These are phyloP conservation scores for Clostera curtula DNA, from an alignment of 2,888 invertebrate species.

Conservation along the genomic window DNA sequence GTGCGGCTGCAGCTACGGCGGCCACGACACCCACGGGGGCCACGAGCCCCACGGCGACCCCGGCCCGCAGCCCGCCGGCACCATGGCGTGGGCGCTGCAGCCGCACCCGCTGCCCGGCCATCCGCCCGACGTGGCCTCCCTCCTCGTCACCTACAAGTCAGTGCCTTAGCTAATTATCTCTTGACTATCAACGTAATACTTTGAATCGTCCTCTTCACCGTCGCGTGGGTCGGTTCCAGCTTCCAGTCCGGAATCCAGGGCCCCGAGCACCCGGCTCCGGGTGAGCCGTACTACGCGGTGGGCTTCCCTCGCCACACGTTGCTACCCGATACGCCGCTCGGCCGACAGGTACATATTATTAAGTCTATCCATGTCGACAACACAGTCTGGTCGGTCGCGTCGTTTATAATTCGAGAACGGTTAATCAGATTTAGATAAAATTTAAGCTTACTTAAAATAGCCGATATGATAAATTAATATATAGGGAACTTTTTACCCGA, in stretches of 20 bases:
- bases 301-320: constrained; percentile 89
- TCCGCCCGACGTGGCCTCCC: constrained; percentile 78
- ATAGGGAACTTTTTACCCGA: no score
- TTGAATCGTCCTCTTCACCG: neutral
- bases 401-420: no score
- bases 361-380: no score
- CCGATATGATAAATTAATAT: no score
- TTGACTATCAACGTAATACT: neutral
- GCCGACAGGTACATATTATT: constrained; percentile 79
- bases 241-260: constrained; percentile 91
- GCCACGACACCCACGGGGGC: constrained; percentile 70
- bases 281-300: constrained; percentile 90
- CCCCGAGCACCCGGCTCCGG: constrained; percentile 85
- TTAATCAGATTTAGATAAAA: no score
- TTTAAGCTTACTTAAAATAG: no score
- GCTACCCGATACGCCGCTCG: constrained; percentile 88
- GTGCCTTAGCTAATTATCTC: constrained; percentile 3
- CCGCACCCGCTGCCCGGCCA: constrained; percentile 77
- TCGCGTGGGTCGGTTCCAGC: constrained; percentile 50
- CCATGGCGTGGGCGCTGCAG: constrained; percentile 78
- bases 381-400: no score
- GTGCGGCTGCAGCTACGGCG: neutral
- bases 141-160: constrained; percentile 79
- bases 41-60: constrained; percentile 79
- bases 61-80: constrained; percentile 69